These are phyloP conservation scores for Trematomus bernacchii DNA, from an alignment of 2,797 vertebrate species.

Conservation along the genomic window DNA sequence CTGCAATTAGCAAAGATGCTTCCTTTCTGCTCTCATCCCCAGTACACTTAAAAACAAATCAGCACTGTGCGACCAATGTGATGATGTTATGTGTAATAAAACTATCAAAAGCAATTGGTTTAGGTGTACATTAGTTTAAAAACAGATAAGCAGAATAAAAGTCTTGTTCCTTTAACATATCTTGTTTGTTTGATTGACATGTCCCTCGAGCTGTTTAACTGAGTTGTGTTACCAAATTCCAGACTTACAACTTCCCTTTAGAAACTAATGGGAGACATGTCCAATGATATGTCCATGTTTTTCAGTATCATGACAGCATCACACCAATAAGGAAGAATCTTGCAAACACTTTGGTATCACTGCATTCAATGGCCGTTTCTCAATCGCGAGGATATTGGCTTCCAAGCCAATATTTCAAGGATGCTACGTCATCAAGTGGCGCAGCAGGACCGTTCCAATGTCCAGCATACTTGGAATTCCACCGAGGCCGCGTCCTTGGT, in stretches of 20 bases:
- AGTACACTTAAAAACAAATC: background rate
- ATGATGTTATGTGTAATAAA: background rate
- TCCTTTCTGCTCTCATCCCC: background rate
- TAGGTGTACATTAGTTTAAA: slow-evolving; percentile 2
- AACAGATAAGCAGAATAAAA: background rate
- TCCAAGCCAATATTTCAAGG: too few species aligned
- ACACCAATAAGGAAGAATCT: background rate
- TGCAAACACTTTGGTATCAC: background rate
- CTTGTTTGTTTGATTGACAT: background rate
- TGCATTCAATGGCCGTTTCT: background rate
- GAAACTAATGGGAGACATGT: background rate
- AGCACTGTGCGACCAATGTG: background rate
- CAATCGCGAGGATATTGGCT: too few species aligned
- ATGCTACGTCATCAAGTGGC: too few species aligned
- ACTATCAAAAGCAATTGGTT: background rate
- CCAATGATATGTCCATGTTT: background rate
- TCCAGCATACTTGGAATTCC: too few species aligned
- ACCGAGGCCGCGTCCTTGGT: too few species aligned
- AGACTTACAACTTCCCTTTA: background rate
- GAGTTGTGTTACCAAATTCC: background rate
- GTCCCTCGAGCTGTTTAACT: background rate
- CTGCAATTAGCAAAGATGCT: background rate
- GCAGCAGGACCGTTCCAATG: too few species aligned
- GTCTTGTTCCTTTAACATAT: background rate
- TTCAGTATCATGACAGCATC: background rate